phyloP scores from a whole-genome alignment of 2,888 invertebrate genomes.

The Gibbula magus region DNA sequence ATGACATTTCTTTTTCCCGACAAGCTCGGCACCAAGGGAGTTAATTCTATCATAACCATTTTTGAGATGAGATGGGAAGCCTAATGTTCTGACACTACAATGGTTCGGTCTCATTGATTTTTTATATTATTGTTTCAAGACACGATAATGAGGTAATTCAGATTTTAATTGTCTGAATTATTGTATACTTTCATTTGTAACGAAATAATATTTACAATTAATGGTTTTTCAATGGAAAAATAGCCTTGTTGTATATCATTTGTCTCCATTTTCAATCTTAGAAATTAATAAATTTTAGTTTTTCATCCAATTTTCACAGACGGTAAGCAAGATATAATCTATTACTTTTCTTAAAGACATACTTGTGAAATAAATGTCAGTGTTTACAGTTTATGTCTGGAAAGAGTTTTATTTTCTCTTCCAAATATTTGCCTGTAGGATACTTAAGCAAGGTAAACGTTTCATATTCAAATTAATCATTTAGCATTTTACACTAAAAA shows the following conservation, averaged over 20 bases:
- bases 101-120: not conserved
- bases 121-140: not conserved
- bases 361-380: no score
- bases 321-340: no score
- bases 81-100: not conserved
- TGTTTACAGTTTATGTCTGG: no score
- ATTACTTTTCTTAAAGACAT: no score
- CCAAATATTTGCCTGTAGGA: no score
- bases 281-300: no score
- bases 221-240: not conserved
- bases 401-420: no score
- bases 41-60: constrained; percentile 13
- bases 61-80: not conserved
- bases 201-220: not conserved
- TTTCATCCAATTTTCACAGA: no score
- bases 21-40: not conserved
- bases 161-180: not conserved
- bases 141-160: not conserved
- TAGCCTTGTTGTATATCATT: not conserved
- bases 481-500: no score
- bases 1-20: constrained; percentile 15
- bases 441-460: no score
- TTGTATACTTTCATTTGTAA: not conserved
- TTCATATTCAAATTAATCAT: no score
- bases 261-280: no score